Evolutionary conservation across 2,888 invertebrate species (phyloP).

Genomic region (Oxystoma pomonae): DNA sequence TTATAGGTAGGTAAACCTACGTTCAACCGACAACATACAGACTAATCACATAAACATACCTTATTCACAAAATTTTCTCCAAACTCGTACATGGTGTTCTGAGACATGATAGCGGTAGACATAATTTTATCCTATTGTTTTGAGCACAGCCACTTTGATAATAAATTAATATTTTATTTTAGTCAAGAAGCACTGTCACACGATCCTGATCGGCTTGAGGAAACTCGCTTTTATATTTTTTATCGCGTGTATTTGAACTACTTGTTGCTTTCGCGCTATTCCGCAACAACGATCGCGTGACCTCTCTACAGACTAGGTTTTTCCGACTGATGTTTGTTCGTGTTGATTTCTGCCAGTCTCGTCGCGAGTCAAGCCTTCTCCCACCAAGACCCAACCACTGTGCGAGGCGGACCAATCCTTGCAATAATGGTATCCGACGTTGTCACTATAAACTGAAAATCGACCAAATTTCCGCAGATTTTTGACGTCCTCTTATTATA

Average conservation of each 20-base stretch:
- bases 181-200: background rate
- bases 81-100: slow-evolving; percentile 70
- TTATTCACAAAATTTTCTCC: slow-evolving; percentile 65
- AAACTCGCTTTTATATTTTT: slow-evolving; percentile 34
- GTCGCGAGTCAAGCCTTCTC: background rate
- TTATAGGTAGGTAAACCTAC: too few species aligned
- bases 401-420: background rate
- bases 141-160: slow-evolving; percentile 31
- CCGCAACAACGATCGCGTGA: slow-evolving; percentile 39
- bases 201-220: slow-evolving; percentile 25
- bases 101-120: slow-evolving; percentile 77
- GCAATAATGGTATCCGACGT: background rate
- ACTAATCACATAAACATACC: slow-evolving; percentile 52
- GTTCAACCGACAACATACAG: too few species aligned
- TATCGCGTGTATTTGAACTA: background rate
- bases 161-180: slow-evolving; percentile 33
- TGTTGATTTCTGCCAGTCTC: slow-evolving; percentile 1
- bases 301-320: slow-evolving; percentile 20
- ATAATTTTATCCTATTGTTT: slow-evolving; percentile 44
- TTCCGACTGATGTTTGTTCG: background rate
- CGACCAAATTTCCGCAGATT: too few species aligned
- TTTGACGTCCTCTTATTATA: too few species aligned
- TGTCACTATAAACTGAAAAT: too few species aligned
- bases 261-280: slow-evolving; percentile 32
- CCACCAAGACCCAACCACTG: background rate